phyloP scores from a whole-genome alignment of 2,888 invertebrate genomes.

The Lithodes maja region DNA sequence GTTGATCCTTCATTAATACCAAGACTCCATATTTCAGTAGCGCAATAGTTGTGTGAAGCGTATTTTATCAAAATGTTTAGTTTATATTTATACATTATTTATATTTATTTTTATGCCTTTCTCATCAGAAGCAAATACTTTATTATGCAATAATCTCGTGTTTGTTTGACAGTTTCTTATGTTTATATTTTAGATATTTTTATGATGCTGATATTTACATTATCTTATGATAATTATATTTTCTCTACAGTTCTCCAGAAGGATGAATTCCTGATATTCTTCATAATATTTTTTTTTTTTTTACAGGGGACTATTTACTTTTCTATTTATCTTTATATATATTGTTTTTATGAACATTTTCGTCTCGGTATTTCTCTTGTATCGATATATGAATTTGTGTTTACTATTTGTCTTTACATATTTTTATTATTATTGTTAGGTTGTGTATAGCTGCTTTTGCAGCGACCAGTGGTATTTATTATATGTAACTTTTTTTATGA shows the following conservation, averaged over 20 bases:
- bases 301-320: not conserved
- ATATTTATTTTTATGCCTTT: constrained; percentile 20
- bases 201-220: not conserved
- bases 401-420: not conserved
- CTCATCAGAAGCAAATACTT: constrained; percentile 9
- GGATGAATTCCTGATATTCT: not conserved
- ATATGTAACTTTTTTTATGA: not conserved
- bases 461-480: too few relatives aligned
- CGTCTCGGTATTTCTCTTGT: too few relatives aligned
- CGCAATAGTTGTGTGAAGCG: too few relatives aligned
- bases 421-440: constrained; percentile 15
- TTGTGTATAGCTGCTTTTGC: too few relatives aligned
- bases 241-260: not conserved
- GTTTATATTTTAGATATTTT: not conserved
- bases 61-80: not conserved
- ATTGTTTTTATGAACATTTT: not conserved
- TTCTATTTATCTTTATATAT: not conserved
- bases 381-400: too few relatives aligned
- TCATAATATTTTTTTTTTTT: not conserved
- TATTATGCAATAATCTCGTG: not conserved
- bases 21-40: too few relatives aligned
- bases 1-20: too few relatives aligned
- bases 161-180: not conserved
- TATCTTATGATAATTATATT: too few relatives aligned
- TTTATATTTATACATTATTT: constrained; percentile 12